These are phyloP conservation scores for Phortica okadai DNA, from an alignment of 2,888 invertebrate genomes.

Conservation along the genomic window DNA sequence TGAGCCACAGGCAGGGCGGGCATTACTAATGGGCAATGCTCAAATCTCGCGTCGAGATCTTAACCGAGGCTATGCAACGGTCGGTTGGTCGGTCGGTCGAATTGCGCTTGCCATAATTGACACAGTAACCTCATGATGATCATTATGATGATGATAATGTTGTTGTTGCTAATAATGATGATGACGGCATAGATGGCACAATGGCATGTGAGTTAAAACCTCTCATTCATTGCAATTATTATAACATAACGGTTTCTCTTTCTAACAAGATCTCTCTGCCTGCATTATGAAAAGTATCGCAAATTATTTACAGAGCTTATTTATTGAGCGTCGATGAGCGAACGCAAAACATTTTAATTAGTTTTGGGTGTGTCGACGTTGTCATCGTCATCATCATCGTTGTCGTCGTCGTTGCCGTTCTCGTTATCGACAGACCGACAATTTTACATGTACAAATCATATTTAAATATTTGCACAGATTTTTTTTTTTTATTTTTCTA, in stretches of 20 bases:
- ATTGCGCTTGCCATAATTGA: slow-evolving; percentile 54
- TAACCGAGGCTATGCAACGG: slow-evolving; percentile 39
- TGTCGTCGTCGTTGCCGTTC: neutral
- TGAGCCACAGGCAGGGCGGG: slow-evolving; percentile 64
- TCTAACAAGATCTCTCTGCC: slow-evolving; percentile 15
- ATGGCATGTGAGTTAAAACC: too few relatives aligned
- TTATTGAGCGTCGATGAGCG: slow-evolving; percentile 37
- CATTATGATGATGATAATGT: neutral
- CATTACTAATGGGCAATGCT: slow-evolving; percentile 54
- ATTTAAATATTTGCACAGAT: slow-evolving; percentile 16
- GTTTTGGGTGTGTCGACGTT: slow-evolving; percentile 58
- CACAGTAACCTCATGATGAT: slow-evolving; percentile 60
- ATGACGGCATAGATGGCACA: slow-evolving; percentile 18
- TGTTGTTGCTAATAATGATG: neutral
- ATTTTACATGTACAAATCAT: slow-evolving; percentile 13
- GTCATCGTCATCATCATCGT: slow-evolving; percentile 39
- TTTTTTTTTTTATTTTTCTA: neutral
- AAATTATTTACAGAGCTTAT: slow-evolving; percentile 68
- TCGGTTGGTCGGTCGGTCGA: slow-evolving; percentile 35
- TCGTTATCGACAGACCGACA: neutral
- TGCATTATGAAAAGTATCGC: slow-evolving; percentile 56
- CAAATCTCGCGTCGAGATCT: slow-evolving; percentile 48
- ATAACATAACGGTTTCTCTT: neutral
- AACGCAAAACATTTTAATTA: slow-evolving; percentile 65
- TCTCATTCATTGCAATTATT: too few relatives aligned